Base-by-base conservation (phyloP, 2,888 invertebrate species). In the Hypomecis punctinalis region DNA sequence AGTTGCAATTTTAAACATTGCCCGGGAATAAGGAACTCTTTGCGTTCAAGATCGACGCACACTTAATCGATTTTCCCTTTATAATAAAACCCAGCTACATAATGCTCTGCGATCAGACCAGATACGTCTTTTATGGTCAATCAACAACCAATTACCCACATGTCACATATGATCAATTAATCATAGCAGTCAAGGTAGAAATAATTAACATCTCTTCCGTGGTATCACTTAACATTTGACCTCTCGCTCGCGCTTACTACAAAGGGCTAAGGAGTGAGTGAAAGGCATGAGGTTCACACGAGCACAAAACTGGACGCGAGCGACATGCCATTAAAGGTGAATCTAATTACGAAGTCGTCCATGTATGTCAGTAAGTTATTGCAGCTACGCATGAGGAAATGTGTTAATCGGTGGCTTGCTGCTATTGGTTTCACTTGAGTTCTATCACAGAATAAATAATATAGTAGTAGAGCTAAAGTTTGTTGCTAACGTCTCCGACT, bases 291-390 rank as follows among this genome's bases (percentile, higher is more conserved):
- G 75, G 71, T 76, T 78, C 76, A 76, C 63, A 70, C 64, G 68
- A 55, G 49, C 56, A 59, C 75, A 77, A 76, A 78, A 77, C 80
- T 76, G 75, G 82, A 77, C 77, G 74, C 67, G 72, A 77, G 70
- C 75, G 60, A 66, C 68, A 67, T 51, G 52, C 85, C 81, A 74
- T 78, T 77, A 79, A 83, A 77, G 86, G 86, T 70, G 76, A 81
- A 80, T 80, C 75, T 80, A 80, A 83, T 81, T 81, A 81, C 70
- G 60, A 74, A 63, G 71, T 71, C 64, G 56, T 70, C 79, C 76
- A 72, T 81, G 63, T 76, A 78, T 67, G 80, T 72, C 68, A 66
- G 69, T 73, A 66, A 58, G 71, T 76, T 77, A 74, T 74, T 74
- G 75, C 71, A 70, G 69, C 67, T 74, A 71, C 47, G 76, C 71